These are phyloP conservation scores for Melanargia galathea DNA, from an alignment of 2,888 invertebrate species.

Conservation along the genomic window DNA sequence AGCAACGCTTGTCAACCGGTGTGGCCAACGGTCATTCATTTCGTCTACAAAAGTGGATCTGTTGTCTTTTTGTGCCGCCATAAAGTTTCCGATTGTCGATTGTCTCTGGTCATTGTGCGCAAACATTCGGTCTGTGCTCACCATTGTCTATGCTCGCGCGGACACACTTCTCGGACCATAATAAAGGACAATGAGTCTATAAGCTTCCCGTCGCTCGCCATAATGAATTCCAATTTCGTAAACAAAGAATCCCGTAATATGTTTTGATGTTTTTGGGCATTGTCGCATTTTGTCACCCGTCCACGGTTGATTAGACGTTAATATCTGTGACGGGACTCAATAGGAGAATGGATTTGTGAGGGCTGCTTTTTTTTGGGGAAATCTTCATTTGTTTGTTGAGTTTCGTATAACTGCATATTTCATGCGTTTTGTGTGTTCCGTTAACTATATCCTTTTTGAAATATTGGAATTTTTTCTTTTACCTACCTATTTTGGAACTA, in stretches of 20 bases:
- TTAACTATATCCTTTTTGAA: slow-evolving; percentile 44
- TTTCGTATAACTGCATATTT: slow-evolving; percentile 53
- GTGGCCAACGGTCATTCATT: slow-evolving; percentile 72
- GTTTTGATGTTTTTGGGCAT: slow-evolving; percentile 76
- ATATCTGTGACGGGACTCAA: slow-evolving; percentile 64
- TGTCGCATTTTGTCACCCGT: slow-evolving; percentile 56
- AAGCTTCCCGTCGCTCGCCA: slow-evolving; percentile 67
- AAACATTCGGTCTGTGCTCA: slow-evolving; percentile 53
- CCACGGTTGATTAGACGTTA: slow-evolving; percentile 62
- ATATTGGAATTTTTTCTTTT: background rate
- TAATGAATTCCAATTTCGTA: slow-evolving; percentile 71
- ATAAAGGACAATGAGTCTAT: slow-evolving; percentile 54
- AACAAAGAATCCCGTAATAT: slow-evolving; percentile 75
- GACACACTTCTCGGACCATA: slow-evolving; percentile 56
- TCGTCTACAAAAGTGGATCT: slow-evolving; percentile 53
- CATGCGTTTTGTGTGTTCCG: slow-evolving; percentile 64
- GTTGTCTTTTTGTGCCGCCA: slow-evolving; percentile 47
- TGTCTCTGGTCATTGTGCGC: slow-evolving; percentile 59
- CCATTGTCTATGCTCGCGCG: slow-evolving; percentile 46
- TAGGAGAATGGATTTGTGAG: slow-evolving; percentile 48
- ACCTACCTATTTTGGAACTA: too few relatives aligned
- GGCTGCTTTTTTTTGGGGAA: slow-evolving; percentile 47
- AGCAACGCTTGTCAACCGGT: slow-evolving; percentile 72
- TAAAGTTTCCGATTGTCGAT: slow-evolving; percentile 46
- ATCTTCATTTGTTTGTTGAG: slow-evolving; percentile 48